These are phyloP conservation scores for Drosophila kuntzei DNA, from an alignment of 2,888 invertebrate genomes.

Conservation along the genomic window DNA sequence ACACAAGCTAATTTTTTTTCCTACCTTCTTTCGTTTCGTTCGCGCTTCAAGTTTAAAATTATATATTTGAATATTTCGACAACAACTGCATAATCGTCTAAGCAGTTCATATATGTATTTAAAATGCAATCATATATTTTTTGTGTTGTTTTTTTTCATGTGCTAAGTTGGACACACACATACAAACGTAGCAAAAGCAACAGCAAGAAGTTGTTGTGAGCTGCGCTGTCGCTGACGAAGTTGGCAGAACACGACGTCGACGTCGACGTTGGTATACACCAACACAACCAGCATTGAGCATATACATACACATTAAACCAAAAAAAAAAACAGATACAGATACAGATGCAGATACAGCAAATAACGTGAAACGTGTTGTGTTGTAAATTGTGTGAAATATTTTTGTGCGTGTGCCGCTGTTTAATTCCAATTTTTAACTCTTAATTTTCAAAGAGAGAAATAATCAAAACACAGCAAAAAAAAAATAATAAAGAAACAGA, in stretches of 20 bases:
- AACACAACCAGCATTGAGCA: conserved; percentile 59
- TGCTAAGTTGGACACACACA: conserved; percentile 50
- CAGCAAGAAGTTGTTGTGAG: conserved; percentile 45
- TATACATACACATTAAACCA: conserved; percentile 51
- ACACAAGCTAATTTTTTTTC: conserved; percentile 19
- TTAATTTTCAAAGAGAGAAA: conserved; percentile 20
- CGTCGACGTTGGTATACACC: conserved; percentile 52
- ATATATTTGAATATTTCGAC: not conserved
- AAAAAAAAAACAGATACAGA: conserved; percentile 40
- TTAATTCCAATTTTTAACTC: conserved; percentile 37
- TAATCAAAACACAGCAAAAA: conserved; percentile 8
- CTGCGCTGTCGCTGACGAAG: conserved; percentile 41
- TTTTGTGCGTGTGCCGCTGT: conserved; percentile 40
- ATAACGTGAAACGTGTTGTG: conserved; percentile 58
- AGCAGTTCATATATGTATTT: conserved; percentile 4
- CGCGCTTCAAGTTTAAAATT: conserved; percentile 11
- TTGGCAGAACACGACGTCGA: conserved; percentile 47
- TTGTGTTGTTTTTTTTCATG: conserved; percentile 42
- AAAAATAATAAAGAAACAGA: conserved; percentile 27
- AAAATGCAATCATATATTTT: conserved; percentile 22
- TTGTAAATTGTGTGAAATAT: conserved; percentile 16
- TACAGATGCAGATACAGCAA: conserved; percentile 44
- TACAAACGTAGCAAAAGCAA: conserved; percentile 24
- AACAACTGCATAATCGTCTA: not conserved
- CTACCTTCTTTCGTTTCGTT: not conserved